phyloP scores from a whole-genome alignment of 2,113 vertebrate species.

The Psittacara wagleri region DNA sequence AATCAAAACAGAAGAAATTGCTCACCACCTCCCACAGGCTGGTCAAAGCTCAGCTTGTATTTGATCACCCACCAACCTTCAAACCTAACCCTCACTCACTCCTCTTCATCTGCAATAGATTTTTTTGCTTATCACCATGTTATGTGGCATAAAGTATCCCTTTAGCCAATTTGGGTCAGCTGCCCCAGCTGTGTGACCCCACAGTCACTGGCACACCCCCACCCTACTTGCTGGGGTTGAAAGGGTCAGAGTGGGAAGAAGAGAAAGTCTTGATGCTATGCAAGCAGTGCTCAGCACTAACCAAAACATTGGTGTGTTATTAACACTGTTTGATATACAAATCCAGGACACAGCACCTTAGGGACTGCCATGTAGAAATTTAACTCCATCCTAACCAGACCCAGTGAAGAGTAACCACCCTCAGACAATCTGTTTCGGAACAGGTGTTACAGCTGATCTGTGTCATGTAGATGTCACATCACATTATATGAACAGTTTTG shows the following conservation, averaged over 20 bases:
- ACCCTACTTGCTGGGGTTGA: not conserved
- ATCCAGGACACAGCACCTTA: not conserved
- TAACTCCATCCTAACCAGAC: not conserved
- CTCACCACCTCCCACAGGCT: not conserved
- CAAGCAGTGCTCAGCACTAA: not conserved
- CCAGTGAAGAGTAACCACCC: not conserved
- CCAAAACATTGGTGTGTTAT: not conserved
- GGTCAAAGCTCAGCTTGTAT: not conserved
- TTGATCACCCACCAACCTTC: not conserved
- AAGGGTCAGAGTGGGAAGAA: not conserved
- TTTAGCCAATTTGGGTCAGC: not conserved
- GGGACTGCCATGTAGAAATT: not conserved
- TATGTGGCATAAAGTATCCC: not conserved
- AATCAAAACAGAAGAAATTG: fast-evolving
- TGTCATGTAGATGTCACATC: not conserved
- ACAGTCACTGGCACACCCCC: not conserved
- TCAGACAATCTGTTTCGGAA: not conserved
- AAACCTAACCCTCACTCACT: fast-evolving
- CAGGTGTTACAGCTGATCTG: not conserved
- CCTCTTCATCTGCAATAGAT: not conserved
- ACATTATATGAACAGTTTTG: not conserved
- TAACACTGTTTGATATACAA: not conserved
- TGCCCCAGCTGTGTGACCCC: not conserved
- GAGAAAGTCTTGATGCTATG: not conserved
- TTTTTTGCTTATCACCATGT: not conserved